Evolutionary conservation across 1,140 invertebrate genomes (phyloP).

Genomic region (Dolichoris vasculosae): DNA sequence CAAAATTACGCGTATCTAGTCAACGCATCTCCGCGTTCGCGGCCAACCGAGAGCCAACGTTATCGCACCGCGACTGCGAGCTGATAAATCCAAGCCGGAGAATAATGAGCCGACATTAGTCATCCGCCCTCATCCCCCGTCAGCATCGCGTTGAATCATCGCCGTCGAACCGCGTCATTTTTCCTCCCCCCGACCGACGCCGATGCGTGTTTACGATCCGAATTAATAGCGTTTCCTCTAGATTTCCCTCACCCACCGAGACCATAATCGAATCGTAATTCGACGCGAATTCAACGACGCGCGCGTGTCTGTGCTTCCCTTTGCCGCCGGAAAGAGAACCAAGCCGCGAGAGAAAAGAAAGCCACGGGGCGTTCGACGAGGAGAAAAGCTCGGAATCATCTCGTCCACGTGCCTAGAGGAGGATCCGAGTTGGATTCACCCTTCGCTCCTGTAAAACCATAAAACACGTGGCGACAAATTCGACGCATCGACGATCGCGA

Average conservation of each 20-base stretch:
- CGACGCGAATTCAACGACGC: too few relatives aligned
- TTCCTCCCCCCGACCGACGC: neutral
- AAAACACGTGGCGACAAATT: slow-evolving; percentile 74
- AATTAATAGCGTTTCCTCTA: too few relatives aligned
- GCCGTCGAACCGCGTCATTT: neutral
- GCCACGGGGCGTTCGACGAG: neutral
- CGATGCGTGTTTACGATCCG: neutral
- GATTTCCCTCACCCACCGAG: too few relatives aligned
- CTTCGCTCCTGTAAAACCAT: slow-evolving; percentile 68
- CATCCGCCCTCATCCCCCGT: slow-evolving; percentile 59
- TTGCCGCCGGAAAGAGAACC: too few relatives aligned
- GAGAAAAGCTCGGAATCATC: neutral
- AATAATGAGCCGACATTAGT: slow-evolving; percentile 70
- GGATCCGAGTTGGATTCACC: neutral
- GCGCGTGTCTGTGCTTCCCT: too few relatives aligned
- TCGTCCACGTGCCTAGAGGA: slow-evolving; percentile 3
- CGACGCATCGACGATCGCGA: slow-evolving; percentile 67
- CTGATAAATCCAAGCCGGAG: slow-evolving; percentile 69
- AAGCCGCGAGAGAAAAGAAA: too few relatives aligned
- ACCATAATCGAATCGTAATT: too few relatives aligned
- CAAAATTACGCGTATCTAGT: neutral
- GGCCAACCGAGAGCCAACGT: slow-evolving; percentile 65
- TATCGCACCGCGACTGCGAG: slow-evolving; percentile 62
- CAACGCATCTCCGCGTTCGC: neutral
- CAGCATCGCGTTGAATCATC: slow-evolving; percentile 55